Evolutionary conservation across 2,797 vertebrate genomes (phyloP), one percentile per base, ranked within the genome.

Genomic region (Buphagus erythrorhynchus): DNA sequence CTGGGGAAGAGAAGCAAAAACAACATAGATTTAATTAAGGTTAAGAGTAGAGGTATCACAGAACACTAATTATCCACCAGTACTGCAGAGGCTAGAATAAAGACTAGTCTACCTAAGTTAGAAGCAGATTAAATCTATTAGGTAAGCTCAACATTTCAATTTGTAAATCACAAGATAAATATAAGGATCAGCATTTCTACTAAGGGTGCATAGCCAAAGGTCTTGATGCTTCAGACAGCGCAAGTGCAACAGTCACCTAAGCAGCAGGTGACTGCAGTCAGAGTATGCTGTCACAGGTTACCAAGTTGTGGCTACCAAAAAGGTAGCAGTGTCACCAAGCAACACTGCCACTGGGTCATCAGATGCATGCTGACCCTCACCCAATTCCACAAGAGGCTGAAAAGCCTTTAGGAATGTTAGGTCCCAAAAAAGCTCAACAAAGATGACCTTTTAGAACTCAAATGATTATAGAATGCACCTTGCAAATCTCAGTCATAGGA

Each of bases 1-100:
- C 99, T 99, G 93, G 2, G 31, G 14, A 29, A 42, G 7, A 76
- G 10, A 84, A 59, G 38, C 15, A 90, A 73, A 80, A 81, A 0
- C 2, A 5, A 54, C 12, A 51, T 5, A 4, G 6, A 49, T 22
- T 10, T 38, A 52, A 73, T 35, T 31, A 78, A 35, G 19, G 11
- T 54, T 80, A 77, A 77, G 24, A 48, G 5, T 6, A 79, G 28
- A n/a, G 16, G 6, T 55, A 89, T 38, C 43, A 77, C 5, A 35
- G 61, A 65, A 72, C 17, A 67, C 18, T 62, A 52, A 29, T 28
- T 62, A 66, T 17, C 43, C 24, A 80, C 10, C n/a, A 42, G 7
- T 55, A 91, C 15, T 29, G 16, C 72, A 82, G 48, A 85, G 14
- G 17, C 16, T 82, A 21, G 18, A 73, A 85, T 58, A 72, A 45